Evolutionary conservation across 2,888 invertebrate species (phyloP), one percentile per base, ranked within the genome.

Genomic region (Drosophila robusta): DNA sequence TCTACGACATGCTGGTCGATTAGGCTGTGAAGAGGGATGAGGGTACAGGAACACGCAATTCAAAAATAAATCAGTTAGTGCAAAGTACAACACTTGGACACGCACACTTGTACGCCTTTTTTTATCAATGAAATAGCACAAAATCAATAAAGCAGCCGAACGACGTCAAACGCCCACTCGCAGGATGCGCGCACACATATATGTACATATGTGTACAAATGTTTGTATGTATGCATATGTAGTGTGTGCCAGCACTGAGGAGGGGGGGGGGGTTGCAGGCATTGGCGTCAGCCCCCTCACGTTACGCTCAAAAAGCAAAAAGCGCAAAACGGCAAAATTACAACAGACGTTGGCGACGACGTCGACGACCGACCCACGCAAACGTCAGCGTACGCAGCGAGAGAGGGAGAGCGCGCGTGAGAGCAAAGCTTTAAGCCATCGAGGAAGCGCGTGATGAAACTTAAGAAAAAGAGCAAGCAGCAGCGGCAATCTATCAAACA

Each of bases 1-100:
- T 55, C 78, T 88, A 88, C 83, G 87, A 76, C 81, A 82, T 88
- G 47, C 77, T 82, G 75, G 45, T 65, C 46, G 42, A 26, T 8
- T 50, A 34, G 22, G 57, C 78, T 75, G 51, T 58, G 34, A 50
- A 44, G 18, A 34, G 41, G 18, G 39, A 16, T 24, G 18, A 7
- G 16, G 29, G 39, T 46, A 54, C 57, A 29, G 14, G 32, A 45
- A 49, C 57, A 55, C 46, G 50, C 34, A 9, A 32, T 32, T 14
- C 11, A 26, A 52, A 39, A 46, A 8, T 18, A 11, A 55, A 60
- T 46, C 36, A 26, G 9, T 45, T 46, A 65, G 42, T 55, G 26
- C 32, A 51, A 65, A 39, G 18, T 36, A 22, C 51, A 47, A 41
- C 47, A 42, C 32, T 36, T 24, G 16, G 0, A 45, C 14, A 32